Base-by-base conservation (phyloP, 2,113 vertebrate species). In the Protobothrops flavoviridis region DNA sequence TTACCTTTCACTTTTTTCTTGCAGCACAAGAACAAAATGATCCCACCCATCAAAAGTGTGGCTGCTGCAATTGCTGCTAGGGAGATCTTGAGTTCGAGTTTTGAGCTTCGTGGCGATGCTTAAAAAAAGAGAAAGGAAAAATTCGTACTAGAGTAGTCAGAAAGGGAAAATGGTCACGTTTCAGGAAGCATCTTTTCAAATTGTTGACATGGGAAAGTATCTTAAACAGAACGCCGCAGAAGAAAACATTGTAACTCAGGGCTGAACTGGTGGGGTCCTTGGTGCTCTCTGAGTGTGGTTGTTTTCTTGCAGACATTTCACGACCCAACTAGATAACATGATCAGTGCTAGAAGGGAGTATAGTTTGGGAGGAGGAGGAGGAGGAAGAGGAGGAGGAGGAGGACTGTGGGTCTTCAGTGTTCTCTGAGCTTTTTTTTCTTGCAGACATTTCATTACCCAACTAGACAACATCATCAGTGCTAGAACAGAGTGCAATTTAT, bases 1-100 rank as follows among this genome's bases (percentile, higher is more conserved):
- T 93, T 91, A 96, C 95, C 94, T 94, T 91, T 93, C 3, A 21
- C 33, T n/a, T 93, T 90, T 86, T 43, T 87, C 90, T 52, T 94
- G 33, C 33, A 64, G 61, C 26, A 91, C 53, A 85, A 11, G 48
- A 94, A 26, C 39, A 61, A 52, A 50, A 86, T 33, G 39, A 91
- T 20, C 3, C 21, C 86, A 53, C 26, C 11, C 20, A 94, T 13
- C 21, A 91, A 53, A 74, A 93, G 10, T 39, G 93, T 15, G 15
- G 89, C 93, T 74, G n/a, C 87, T 33, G 43, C 81, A 1, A 55
- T 43, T 10, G 81, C 43, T 90, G 91, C 91, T 29, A 39, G 15
- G 33, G 33, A 20, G 12, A 94, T 85, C 33, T 9, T 48, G 3
- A 33, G 12, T 1, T 0, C 1, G 1, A 0, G 3, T 21, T 43